Base-by-base conservation (phyloP, 2,888 invertebrate genomes). In the Nineta flava region DNA sequence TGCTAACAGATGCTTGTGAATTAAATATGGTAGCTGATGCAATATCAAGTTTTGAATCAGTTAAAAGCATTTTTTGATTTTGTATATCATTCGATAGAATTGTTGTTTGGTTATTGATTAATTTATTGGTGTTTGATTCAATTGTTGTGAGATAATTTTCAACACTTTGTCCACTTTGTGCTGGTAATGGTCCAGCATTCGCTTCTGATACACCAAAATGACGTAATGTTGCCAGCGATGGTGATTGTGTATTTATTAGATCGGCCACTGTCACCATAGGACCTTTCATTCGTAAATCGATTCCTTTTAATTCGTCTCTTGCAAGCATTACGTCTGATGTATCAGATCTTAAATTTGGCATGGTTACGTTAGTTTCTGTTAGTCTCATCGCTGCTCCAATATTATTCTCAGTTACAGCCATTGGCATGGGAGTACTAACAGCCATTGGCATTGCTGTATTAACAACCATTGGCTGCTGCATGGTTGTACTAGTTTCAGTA, bases 271-370 rank as follows among this genome's bases (percentile, higher is more conserved):
- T 75, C 60, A 21, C 62, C 56, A 74, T 71, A 51, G 69, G 58
- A 61, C 79, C 75, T 42, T 86, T 84, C 69, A 81, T 80, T 17
- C 81, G 68, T 43, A 82, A 70, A 66, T 82, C 83, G 51, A 82
- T 79, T n/a, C 76, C 79, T 54, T 68, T 69, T 45, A 74, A 64
- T 31, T 67, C 66, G n/a, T 72, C 70, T 45, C 38, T 40, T 35
- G 38, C 12, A 43, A 16, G 43, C 50, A 32, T 7, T 10, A 48
- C 26, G 54, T 48, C 48, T 53, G 53, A 40, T 53, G 53, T 34
- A 55, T 46, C 19, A 57, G 56, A n/a, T 7, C 17, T 17, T 19
- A 43, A 17, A 7, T n/a, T 45, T 13, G 46, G 50, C 44, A 54
- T 46, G 15, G 15, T 16, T 7, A 47, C 31, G 6, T 46, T 32